Percentiles rank a stretch among this genome's conserved stretches.
Evolutionary conservation across 2,113 vertebrate species (phyloP).

Genomic region (Xerus inauris): DNA sequence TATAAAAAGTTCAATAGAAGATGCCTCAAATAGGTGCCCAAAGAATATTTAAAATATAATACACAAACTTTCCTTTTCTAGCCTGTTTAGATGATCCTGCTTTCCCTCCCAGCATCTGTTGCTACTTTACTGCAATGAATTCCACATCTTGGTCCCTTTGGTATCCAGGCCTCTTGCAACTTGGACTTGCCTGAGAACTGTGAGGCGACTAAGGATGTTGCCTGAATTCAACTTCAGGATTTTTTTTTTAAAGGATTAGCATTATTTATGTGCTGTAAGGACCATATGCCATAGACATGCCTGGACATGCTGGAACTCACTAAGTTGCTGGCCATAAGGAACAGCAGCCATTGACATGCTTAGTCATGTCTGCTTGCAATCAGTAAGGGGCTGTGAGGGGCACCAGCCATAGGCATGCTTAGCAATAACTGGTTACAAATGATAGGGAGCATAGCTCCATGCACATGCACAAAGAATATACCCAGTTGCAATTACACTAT

Average conservation of each 20-base stretch:
- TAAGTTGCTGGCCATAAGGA: no score
- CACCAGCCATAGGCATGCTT: no score
- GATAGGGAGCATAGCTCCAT: no score
- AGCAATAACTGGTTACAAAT: no score
- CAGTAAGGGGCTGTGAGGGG: no score
- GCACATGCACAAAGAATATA: no score
- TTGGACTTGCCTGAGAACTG: background rate
- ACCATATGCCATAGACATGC: no score
- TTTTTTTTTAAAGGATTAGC: background rate
- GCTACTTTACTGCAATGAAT: background rate
- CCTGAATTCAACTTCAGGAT: background rate
- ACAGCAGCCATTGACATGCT: no score
- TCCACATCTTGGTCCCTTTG: background rate
- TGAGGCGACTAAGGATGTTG: background rate
- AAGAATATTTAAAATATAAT: background rate
- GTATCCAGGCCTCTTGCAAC: background rate
- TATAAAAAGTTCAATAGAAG: background rate
- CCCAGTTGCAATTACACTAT: no score
- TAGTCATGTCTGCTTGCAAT: no score
- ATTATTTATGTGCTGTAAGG: no score
- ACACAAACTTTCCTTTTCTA: background rate
- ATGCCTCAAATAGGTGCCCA: background rate
- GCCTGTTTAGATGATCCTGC: background rate
- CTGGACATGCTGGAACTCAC: no score
- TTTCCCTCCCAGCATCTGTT: background rate